Base-by-base conservation (phyloP, 2,797 vertebrate species). In the Columba guinea region DNA sequence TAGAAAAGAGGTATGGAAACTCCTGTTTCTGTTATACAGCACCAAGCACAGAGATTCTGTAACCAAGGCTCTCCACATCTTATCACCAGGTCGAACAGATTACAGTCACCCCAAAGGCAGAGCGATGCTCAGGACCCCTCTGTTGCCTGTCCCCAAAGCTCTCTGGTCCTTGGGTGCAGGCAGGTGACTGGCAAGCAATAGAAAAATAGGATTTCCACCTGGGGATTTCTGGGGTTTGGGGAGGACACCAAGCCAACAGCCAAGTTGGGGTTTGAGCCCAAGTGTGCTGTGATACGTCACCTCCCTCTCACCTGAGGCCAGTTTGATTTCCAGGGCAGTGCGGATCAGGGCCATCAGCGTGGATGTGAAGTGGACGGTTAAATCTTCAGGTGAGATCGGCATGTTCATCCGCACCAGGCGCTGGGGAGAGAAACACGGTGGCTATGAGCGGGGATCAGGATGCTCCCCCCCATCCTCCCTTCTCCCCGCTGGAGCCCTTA, bases 321-420 rank as follows among this genome's bases (percentile, higher is more conserved):
- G 97, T 96, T 99, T 99, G 97, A 99, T 99, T 89, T 99, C 99
- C 95, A 99, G 97, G 9, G 99, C 99, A 0, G 99, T 99, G 83
- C 99, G 98, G 93, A 99, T 99, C 96, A 99, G 98, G 41, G 99
- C 99, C 99, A 99, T 99, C 95, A 99, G 97, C 0, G 99, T 99
- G 85, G 99, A 99, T 0, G 99, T 99, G 97, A 99, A 99, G 97
- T 99, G 99, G 46, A 99, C 99, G 0, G 98, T 99, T 93, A 99
- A 97, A 96, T 99, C 99, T 34, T 98, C 98, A 0, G 98, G 98
- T 0, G 99, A 99, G 65, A 99, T 99, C 9, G 99, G 99, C 99
- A 99, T 99, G 97, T 99, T 99, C 99, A 99, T 99, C 96, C 99
- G 98, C 90, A 99, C 98, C 79, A 99, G 98, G 86, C 99, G 99